These are phyloP conservation scores for Lepidocolaptes lacrymiger DNA, from an alignment of 2,797 vertebrate species.

Conservation along the genomic window DNA sequence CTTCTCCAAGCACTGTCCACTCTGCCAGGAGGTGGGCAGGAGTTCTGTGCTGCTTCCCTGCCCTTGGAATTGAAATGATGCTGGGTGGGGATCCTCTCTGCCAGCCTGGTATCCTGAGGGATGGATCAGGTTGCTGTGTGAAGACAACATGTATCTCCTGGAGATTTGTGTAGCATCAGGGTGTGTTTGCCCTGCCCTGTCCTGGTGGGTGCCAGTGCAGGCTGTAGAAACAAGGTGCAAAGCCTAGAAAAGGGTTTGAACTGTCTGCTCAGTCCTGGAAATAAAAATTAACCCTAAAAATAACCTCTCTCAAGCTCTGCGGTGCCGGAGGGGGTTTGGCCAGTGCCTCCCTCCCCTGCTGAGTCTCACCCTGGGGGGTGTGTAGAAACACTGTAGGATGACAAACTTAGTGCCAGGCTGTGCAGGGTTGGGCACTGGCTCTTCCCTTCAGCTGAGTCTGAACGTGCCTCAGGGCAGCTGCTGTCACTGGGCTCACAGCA, in stretches of 20 bases:
- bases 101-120: background rate
- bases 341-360: background rate
- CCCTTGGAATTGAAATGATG: background rate
- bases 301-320: background rate
- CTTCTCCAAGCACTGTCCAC: background rate
- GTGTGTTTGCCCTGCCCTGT: background rate
- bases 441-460: background rate
- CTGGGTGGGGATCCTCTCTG: background rate
- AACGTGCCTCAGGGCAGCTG: background rate
- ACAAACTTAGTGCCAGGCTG: background rate
- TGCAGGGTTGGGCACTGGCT: background rate
- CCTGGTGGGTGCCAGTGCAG: background rate
- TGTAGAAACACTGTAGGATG: background rate
- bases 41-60: background rate
- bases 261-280: background rate
- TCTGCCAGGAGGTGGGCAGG: background rate
- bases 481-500: background rate
- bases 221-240: background rate
- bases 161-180: background rate
- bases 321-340: background rate
- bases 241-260: background rate
- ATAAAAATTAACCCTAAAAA: background rate
- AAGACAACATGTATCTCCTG: background rate
- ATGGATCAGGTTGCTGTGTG: background rate
- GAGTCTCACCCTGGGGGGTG: background rate